phyloP scores from a whole-genome alignment of 2,888 invertebrate species.

The Leptinotarsa tumamoca region DNA sequence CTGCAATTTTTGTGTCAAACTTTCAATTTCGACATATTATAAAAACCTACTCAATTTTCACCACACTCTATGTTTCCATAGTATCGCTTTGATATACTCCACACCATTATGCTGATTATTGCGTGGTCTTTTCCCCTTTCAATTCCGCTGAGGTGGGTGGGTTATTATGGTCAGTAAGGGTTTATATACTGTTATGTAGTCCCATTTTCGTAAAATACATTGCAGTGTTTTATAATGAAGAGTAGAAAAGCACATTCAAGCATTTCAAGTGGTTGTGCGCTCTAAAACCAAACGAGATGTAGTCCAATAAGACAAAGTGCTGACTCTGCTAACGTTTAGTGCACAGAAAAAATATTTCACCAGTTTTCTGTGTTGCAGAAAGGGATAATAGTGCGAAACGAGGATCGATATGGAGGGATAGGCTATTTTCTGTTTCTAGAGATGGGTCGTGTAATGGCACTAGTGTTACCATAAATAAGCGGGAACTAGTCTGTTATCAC shows the following conservation, averaged over 20 bases:
- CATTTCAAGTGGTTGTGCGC: slow-evolving; percentile 57
- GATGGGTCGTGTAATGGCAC: background rate
- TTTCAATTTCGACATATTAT: background rate
- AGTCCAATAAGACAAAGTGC: slow-evolving; percentile 65
- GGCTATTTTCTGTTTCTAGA: background rate
- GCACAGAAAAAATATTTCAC: slow-evolving; percentile 18
- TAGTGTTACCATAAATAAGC: background rate
- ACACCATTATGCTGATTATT: slow-evolving; percentile 52
- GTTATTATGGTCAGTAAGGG: slow-evolving; percentile 52
- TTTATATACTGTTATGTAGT: slow-evolving; percentile 61
- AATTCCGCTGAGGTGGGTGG: slow-evolving; percentile 22
- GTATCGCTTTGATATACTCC: slow-evolving; percentile 22
- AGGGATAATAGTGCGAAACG: slow-evolving; percentile 31
- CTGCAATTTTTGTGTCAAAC: no score
- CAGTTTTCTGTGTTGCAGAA: slow-evolving; percentile 25
- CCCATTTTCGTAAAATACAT: slow-evolving; percentile 61
- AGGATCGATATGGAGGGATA: slow-evolving; percentile 26
- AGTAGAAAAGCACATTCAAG: slow-evolving; percentile 61
- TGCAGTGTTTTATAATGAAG: slow-evolving; percentile 63
- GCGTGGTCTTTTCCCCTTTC: slow-evolving; percentile 41
- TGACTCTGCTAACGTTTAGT: slow-evolving; percentile 44
- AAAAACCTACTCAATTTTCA: background rate
- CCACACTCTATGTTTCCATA: background rate
- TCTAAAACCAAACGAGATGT: slow-evolving; percentile 60
- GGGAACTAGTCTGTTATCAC: background rate